Percentiles rank a stretch among this genome's conserved stretches.
Evolutionary conservation across 2,113 vertebrate genomes (phyloP).

Genomic region (Shinisaurus crocodilurus): DNA sequence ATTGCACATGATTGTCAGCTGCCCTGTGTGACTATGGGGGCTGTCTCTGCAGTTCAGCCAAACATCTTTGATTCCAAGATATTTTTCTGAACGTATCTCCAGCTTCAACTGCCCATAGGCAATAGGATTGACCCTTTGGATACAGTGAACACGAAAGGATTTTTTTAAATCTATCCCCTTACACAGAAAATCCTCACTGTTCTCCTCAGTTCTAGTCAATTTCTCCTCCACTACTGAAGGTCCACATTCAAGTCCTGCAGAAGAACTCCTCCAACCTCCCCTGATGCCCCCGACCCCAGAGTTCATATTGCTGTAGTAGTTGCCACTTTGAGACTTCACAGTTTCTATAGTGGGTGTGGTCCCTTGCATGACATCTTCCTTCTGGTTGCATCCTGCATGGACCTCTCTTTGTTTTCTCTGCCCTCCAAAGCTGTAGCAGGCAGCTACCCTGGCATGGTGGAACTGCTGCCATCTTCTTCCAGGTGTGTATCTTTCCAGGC

Average conservation of each 20-base stretch:
- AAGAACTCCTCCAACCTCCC: background rate
- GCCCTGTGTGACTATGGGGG: slow-evolving; percentile 47
- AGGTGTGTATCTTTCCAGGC: background rate
- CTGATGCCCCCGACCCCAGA: slow-evolving; percentile 5
- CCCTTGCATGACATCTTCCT: background rate
- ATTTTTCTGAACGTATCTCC: slow-evolving; percentile 62
- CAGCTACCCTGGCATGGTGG: background rate
- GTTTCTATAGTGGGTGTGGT: background rate
- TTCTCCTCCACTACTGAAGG: background rate
- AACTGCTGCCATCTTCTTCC: background rate
- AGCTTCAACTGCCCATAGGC: slow-evolving; percentile 58
- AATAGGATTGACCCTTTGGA: slow-evolving; percentile 43
- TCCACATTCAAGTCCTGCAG: background rate
- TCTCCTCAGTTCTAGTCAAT: background rate
- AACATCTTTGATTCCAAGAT: slow-evolving; percentile 51
- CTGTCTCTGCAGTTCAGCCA: slow-evolving; percentile 52
- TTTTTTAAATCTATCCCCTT: background rate
- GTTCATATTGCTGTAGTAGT: background rate
- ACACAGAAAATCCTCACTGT: background rate
- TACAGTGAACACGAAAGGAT: slow-evolving; percentile 40
- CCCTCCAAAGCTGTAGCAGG: background rate
- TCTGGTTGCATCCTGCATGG: background rate
- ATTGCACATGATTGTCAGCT: background rate
- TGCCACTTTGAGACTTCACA: background rate
- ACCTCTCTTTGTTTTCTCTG: background rate